These are phyloP conservation scores for Drosophila mercatorum DNA, from an alignment of 2,888 invertebrate species.

Conservation along the genomic window DNA sequence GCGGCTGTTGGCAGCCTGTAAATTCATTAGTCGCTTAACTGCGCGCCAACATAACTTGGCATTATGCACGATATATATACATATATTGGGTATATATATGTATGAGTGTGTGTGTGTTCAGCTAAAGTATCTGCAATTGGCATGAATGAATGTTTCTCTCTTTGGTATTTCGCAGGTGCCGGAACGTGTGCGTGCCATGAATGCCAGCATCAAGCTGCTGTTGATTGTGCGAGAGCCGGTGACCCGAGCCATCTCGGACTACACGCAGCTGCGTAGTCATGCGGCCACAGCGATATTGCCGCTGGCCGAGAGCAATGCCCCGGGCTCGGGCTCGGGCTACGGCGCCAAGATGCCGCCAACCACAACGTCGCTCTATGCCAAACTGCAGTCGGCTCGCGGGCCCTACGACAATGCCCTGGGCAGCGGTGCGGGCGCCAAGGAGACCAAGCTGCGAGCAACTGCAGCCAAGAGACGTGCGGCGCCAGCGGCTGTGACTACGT, in stretches of 20 bases:
- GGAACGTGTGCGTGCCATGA: conserved; percentile 96
- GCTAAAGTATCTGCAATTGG: conserved; percentile 7
- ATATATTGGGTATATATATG: conserved; percentile 1
- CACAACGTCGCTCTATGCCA: conserved; percentile 67
- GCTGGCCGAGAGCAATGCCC: conserved; percentile 73
- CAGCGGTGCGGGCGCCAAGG: conserved; percentile 72
- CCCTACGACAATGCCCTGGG: conserved; percentile 81
- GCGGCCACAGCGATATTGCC: conserved; percentile 90
- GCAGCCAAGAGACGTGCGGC: conserved; percentile 29
- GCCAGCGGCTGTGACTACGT: conserved; percentile 26
- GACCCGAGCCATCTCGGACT: conserved; percentile 97
- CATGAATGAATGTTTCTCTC: background rate
- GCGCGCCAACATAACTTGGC: conserved; percentile 26
- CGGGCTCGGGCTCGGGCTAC: conserved; percentile 47
- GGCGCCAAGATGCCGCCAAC: conserved; percentile 55
- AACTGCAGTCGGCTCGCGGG: conserved; percentile 77
- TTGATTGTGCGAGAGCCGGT: conserved; percentile 98
- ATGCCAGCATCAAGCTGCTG: conserved; percentile 94
- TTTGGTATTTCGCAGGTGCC: conserved; percentile 88
- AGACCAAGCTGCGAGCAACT: conserved; percentile 47
- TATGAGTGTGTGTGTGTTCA: background rate
- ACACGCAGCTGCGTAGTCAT: conserved; percentile 95
- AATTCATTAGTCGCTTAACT: conserved; percentile 60
- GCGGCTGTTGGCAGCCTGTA: conserved; percentile 37
- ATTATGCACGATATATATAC: conserved; percentile 25